phyloP scores from a whole-genome alignment of 2,113 vertebrate species.

The Eretmochelys imbricata region DNA sequence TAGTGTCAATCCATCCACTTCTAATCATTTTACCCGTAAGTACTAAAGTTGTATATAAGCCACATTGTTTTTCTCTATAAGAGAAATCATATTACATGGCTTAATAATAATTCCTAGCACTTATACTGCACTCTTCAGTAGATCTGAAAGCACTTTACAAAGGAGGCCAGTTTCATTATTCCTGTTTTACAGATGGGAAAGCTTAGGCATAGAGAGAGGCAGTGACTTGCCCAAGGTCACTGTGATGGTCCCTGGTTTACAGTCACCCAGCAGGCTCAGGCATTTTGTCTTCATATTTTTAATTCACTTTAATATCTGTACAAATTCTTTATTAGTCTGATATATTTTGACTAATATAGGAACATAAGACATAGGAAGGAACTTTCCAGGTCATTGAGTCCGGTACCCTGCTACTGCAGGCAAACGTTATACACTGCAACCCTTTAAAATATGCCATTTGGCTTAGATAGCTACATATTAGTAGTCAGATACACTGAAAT shows the following conservation, averaged over 20 bases:
- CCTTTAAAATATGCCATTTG: neutral
- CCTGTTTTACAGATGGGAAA: neutral
- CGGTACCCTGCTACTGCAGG: neutral
- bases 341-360: neutral
- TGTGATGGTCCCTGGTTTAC: neutral
- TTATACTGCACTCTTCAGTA: neutral
- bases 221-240: neutral
- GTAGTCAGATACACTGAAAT: neutral
- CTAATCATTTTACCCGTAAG: slow-evolving; percentile 93
- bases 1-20: slow-evolving; percentile 96
- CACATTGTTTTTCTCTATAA: neutral
- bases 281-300: neutral
- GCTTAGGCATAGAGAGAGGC: neutral
- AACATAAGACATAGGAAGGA: neutral
- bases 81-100: neutral
- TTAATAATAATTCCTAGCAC: neutral
- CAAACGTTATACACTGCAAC: neutral
- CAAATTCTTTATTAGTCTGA: neutral
- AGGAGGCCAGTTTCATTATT: neutral
- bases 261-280: neutral
- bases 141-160: neutral
- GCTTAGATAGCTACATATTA: neutral
- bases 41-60: slow-evolving; percentile 21
- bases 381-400: neutral
- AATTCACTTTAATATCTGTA: neutral